Conservation (phyloP, 2,113 vertebrate genomes). For the Bos javanicus region DNA sequence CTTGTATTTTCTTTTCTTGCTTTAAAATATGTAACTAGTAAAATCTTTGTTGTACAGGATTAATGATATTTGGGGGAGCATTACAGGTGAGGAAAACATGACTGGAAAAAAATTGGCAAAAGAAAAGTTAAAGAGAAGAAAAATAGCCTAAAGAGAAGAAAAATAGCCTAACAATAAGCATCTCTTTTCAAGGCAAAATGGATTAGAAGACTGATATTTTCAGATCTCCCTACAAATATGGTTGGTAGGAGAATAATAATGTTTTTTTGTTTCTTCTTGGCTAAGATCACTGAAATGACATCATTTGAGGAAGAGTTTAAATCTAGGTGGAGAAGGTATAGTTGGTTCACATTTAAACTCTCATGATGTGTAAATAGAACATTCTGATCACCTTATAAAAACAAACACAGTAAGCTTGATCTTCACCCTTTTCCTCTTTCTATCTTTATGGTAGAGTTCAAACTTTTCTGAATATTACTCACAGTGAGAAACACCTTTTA, state of each 20-base stretch:
- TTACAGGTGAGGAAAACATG: background rate
- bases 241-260: background rate
- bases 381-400: background rate
- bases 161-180: background rate
- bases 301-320: background rate
- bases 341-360: background rate
- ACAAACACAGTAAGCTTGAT: background rate
- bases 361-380: background rate
- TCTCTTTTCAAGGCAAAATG: background rate
- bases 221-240: background rate
- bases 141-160: background rate
- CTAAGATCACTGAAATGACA: background rate
- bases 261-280: constrained; percentile 5
- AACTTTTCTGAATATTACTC: background rate
- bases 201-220: background rate
- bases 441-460: background rate
- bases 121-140: background rate
- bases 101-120: background rate
- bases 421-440: background rate
- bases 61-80: background rate
- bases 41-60: background rate
- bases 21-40: background rate
- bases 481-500: background rate
- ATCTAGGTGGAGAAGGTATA: background rate
- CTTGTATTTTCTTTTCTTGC: background rate